Conservation (phyloP, 1,140 invertebrate genomes). For the Elymnias hypermnestra region DNA sequence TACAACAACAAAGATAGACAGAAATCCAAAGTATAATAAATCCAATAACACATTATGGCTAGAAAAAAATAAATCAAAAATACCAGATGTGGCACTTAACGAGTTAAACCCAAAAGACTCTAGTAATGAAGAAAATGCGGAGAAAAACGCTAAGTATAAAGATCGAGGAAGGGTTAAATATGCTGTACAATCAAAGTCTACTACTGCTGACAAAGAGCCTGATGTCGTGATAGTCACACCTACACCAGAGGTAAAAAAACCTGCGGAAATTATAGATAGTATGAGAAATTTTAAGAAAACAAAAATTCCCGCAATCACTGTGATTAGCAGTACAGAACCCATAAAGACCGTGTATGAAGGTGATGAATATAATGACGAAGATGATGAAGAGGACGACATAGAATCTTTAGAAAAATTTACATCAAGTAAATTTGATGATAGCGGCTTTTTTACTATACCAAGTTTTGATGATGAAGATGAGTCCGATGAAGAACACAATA, state of each 20-base stretch:
- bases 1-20: conserved; percentile 25
- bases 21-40: conserved; percentile 31
- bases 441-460: conserved; percentile 52
- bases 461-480: conserved; percentile 44
- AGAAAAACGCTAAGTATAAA: conserved; percentile 68
- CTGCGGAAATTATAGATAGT: conserved; percentile 50
- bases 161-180: conserved; percentile 61
- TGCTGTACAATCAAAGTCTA: conserved; percentile 40
- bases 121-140: conserved; percentile 53
- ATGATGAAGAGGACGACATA: conserved; percentile 45
- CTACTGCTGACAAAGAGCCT: conserved; percentile 40
- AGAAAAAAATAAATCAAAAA: conserved; percentile 35
- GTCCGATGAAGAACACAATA: conserved; percentile 36
- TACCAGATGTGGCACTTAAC: conserved; percentile 50
- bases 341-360: conserved; percentile 28
- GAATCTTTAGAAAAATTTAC: conserved; percentile 47
- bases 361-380: conserved; percentile 34
- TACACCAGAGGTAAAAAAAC: conserved; percentile 54
- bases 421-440: conserved; percentile 48
- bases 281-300: conserved; percentile 54
- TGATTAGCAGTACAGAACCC: conserved; percentile 32
- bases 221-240: conserved; percentile 56
- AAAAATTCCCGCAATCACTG: conserved; percentile 36
- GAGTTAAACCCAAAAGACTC: conserved; percentile 59
- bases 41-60: conserved; percentile 38